Base-by-base conservation (phyloP, 2,888 invertebrate genomes). In the Caenorhabditis afra region DNA sequence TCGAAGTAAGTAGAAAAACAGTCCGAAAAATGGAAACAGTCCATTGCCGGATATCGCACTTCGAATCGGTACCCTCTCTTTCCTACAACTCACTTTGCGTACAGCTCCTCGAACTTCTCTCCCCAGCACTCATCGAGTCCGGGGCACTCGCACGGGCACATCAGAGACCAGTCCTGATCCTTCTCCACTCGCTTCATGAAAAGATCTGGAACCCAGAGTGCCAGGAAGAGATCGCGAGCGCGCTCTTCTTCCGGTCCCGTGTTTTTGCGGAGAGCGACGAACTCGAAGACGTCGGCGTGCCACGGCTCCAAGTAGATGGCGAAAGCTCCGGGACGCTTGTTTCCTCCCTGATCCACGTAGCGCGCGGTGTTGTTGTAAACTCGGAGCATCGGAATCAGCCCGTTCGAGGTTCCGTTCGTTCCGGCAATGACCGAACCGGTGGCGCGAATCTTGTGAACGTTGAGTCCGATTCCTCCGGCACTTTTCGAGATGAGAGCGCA, bases 291-390 rank as follows among this genome's bases (percentile, higher is more conserved):
- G 91, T 99, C 98, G 0, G 96, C 94, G 92, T 99, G 99, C 99
- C 99, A 99, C 0, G 99, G 99, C 91, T 99, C 99, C 64, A 99
- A 91, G 90, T 99, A 99, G 79, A 99, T 94, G 16, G 99, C 97
- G 92, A 98, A 97, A 3, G 97, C 97, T 22, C 98, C 98, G 1
- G 97, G 97, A 80, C 97, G 92, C 93, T 97, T 97, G 90, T 97
- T 97, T 57, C 97, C 97, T 22, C 97, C 97, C 92, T 99, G 98
- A 91, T 97, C 97, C 0, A 98, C 97, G 92, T 97, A 98, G 75
- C 96, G 93, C 0, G 97, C 97, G 3, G 96, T 95, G 90, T 96
- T 96, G 90, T 98, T 98, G 91, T 94, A 99, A 0, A 98, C 96
- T 81, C 96, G 92, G 49, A 99, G 92, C 95, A 97, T 96, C 0